Evolutionary conservation across 2,888 invertebrate genomes (phyloP), one percentile per base, ranked within the genome.

Genomic region (Lasioglossum vierecki): DNA sequence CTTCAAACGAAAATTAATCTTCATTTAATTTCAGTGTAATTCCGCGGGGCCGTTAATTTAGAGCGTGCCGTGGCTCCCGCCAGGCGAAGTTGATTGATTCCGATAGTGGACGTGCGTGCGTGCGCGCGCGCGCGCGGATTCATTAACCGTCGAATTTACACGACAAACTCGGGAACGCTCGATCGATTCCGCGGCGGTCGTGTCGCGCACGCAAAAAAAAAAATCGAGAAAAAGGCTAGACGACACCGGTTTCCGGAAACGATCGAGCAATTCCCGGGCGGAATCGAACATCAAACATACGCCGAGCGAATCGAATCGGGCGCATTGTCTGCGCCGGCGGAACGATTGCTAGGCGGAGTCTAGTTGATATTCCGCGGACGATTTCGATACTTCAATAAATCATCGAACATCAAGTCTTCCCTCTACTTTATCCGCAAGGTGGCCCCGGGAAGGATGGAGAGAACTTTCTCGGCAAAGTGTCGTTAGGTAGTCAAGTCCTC

Each of bases 321-420:
- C 57, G 78, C 57, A 26, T 77, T 57, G 77, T 44, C 80, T 39
- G 63, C 70, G n/a, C 44, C 8, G 22, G 26, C 46, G 41, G n/a
- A n/a, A 66, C 60, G 66, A 39, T 53, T 44, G 46, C 26, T n/a
- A n/a, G n/a, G 57, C 68, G 75, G 30, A 35, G 66, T 9, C 76
- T 84, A 75, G 46, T 85, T 75, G 49, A 18, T 76, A 83, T 85
- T 83, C 83, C 57, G 60, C 8, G 39, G 71, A 75, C 74, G 80
- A 80, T 80, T 57, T 57, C 77, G 85, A 77, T 75, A 80, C 84
- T 75, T 53, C 77, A 71, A 85, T 85, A 84, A 85, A 80, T 79
- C 84, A 78, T 68, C 60, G 73, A 70, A 63, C 79, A 77, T 76
- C 80, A 74, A 63, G 35, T 49, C 57, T 35, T 63, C 80, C 57